Conservation (phyloP, 2,888 invertebrate species). For the Petrolisthes manimaculis region DNA sequence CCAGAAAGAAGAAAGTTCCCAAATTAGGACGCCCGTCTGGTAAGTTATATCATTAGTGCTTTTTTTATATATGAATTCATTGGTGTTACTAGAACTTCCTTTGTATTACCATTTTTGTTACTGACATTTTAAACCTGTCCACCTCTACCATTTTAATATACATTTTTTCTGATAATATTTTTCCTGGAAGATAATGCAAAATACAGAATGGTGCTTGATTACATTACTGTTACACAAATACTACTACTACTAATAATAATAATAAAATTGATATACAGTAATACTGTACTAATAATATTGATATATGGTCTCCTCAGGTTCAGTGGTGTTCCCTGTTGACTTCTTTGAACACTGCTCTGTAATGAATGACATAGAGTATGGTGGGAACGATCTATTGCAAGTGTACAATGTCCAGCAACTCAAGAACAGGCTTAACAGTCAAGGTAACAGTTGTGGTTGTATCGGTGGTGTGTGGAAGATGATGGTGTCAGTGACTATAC, state of each 20-base stretch:
- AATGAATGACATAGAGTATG: slow-evolving; percentile 93
- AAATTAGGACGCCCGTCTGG: slow-evolving; percentile 76
- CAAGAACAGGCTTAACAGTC: slow-evolving; percentile 88
- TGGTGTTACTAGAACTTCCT: too few relatives aligned
- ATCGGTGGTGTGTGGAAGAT: not conserved
- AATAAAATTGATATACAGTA: too few relatives aligned
- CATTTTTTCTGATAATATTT: not conserved
- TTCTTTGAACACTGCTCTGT: slow-evolving; percentile 96
- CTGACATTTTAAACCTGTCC: not conserved
- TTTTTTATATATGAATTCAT: not conserved
- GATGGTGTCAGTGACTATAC: not conserved
- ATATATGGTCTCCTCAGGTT: slow-evolving; percentile 65
- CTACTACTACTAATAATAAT: too few relatives aligned
- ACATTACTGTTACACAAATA: too few relatives aligned
- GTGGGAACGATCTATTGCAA: slow-evolving; percentile 93
- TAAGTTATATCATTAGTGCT: slow-evolving; percentile 45
- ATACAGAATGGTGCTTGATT: not conserved
- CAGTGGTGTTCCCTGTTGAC: slow-evolving; percentile 89
- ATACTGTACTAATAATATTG: too few relatives aligned
- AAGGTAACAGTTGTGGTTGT: slow-evolving; percentile 67
- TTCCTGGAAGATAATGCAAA: not conserved
- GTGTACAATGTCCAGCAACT: slow-evolving; percentile 94
- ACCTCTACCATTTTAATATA: not conserved
- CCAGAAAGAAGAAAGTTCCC: slow-evolving; percentile 75
- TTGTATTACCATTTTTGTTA: not conserved